Evolutionary conservation across 2,888 invertebrate species (phyloP), one percentile per base, ranked within the genome.

Genomic region (Apotomis turbidana): DNA sequence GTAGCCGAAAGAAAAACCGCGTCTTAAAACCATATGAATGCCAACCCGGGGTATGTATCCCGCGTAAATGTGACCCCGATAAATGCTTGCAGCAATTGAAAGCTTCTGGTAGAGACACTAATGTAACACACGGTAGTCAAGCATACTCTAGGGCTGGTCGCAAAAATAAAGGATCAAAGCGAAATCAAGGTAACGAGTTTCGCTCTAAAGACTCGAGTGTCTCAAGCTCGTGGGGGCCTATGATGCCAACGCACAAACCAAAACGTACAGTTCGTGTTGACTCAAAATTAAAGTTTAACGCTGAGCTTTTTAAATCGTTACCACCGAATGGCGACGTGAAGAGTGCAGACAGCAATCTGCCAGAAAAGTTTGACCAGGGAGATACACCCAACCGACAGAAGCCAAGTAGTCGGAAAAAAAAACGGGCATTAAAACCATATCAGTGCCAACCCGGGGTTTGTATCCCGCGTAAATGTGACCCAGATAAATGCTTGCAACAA

Each of bases 251-350:
- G 41, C 41, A 10, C 5, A 54, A 15, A 15, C 57, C 8, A 57
- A 44, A 46, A 2, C 55, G 46, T 57, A 27, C 46, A 57, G 66
- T 66, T 57, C 55, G 66, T 36, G 57, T 66, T 57, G 66, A 44
- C 36, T 66, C 66, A 15, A 46, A n/a, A 9, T 66, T 55, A 12
- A 66, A 55, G 57, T 66, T 66, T 55, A 66, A 64, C 44, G 15
- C 55, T 10, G 64, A 64, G 15, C 55, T 64, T 54, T 44, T 55
- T 36, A 54, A 8, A 44, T 12, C 27, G 5, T 6, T 15, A 12
- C 55, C 55, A 10, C 44, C 15, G 41, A 15, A 55, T 12, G 12
- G 5, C 15, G 15, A 41, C 8, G 5, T 27, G 44, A 12, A 27
- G 0, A 15, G 27, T 5, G 5, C 10, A 4, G 36, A 10, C 12